Evolutionary conservation across 2,113 vertebrate species (phyloP).

Genomic region (Lasiurus borealis): DNA sequence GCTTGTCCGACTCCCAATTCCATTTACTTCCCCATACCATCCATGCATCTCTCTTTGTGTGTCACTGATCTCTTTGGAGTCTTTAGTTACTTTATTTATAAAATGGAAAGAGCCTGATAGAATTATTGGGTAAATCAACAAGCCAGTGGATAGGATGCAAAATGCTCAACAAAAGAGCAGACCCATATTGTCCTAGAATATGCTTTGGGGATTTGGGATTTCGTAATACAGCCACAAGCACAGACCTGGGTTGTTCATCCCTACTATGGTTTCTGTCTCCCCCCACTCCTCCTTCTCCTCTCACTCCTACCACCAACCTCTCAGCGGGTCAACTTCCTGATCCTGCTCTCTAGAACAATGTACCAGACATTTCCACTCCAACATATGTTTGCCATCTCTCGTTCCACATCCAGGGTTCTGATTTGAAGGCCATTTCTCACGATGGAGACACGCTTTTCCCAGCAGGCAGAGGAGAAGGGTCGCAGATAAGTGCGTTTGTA

Average conservation of each 20-base stretch:
- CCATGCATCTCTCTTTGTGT: not conserved
- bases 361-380: not conserved
- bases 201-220: not conserved
- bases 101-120: not conserved
- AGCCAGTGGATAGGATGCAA: not conserved
- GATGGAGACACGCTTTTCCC: not conserved
- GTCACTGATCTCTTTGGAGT: not conserved
- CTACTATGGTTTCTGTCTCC: not conserved
- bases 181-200: not conserved
- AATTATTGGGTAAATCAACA: not conserved
- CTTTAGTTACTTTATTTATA: not conserved
- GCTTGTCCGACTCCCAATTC: not conserved
- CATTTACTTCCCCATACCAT: not conserved
- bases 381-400: not conserved
- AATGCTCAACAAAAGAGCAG: not conserved
- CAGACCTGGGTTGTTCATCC: not conserved
- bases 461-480: not conserved
- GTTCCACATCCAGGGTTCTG: not conserved
- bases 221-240: not conserved
- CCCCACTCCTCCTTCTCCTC: no score
- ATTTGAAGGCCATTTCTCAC: not conserved
- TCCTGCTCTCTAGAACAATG: not conserved
- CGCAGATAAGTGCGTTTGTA: not conserved
- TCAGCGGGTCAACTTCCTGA: not conserved
- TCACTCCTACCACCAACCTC: not conserved